Evolutionary conservation across 2,888 invertebrate species (phyloP), one percentile per base, ranked within the genome.

Genomic region (Isoperla grammatica): DNA sequence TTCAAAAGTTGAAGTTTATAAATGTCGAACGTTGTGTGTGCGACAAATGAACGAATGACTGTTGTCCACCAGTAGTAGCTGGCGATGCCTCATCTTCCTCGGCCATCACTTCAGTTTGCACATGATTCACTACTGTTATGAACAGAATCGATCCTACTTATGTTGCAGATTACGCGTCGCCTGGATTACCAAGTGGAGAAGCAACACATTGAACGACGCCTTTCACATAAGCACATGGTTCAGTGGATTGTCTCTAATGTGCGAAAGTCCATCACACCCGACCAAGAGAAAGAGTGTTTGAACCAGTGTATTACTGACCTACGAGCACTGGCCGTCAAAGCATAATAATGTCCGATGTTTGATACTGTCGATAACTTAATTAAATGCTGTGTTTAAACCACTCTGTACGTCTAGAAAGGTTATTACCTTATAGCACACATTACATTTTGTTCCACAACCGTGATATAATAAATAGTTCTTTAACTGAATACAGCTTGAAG

Each of bases 151-250:
- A n/a, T n/a, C n/a, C n/a, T n/a, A n/a, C n/a, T n/a, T n/a, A n/a
- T n/a, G n/a, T n/a, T 74, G 11, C 71, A 87, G 87, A 88, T 92
- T 5, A 93, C 91, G 75, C 86, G 83, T 66, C 86, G 91, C 56
- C 78, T 94, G 69, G 97, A 99, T 76, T 99, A 92, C 77, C 95
- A 98, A 77, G 81, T 93, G 4, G 95, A 95, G 74, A 84, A 88
- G 69, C 81, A 88, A 67, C 85, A 83, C 68, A 78, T 93, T 57
- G 90, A 95, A 71, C 85, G 89, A 49, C 87, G 90, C 67, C 81
- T 97, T 63, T 81, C 88, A 67, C 96, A 97, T 76, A 91, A 88
- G 74, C 90, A 96, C 75, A 88, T 97, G 88, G 92, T 94, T 22
- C 86, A 91, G 75, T 98, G 95, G 91, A 89, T 98, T 64, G 87